Base-by-base conservation (phyloP, 2,888 invertebrate species). In the Ophion obscuratus region DNA sequence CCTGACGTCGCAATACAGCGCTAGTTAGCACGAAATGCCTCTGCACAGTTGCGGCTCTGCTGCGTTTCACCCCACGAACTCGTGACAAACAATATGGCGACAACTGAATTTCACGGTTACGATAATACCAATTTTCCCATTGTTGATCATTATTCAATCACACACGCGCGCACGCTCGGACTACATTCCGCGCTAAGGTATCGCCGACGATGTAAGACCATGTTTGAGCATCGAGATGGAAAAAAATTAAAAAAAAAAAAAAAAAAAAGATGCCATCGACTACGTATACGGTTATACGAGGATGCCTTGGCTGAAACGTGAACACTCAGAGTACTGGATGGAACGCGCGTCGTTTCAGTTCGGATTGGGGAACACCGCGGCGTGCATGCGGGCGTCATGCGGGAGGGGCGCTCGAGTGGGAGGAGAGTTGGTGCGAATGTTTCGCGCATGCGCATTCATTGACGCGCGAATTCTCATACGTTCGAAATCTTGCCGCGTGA, bases 81-180 rank as follows among this genome's bases (percentile, higher is more conserved):
- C 78, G 76, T 87, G 89, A 89, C 89, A 89, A 91, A 91, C 90
- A 93, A 92, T 91, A 92, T 92, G 92, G 92, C 91, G 90, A 88
- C 89, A 53, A 61, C 44, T 59, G 14, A 80, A 90, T 47, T 91
- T 90, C 89, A 89, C 89, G 64, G 79, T 66, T 71, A 47, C 89
- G 88, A 88, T 88, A 84, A 88, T 89, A 86, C 90, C 89, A 90
- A 92, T 92, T 92, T 91, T 89, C 90, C 89, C 90, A 90, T 90
- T 91, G 90, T 91, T 91, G 88, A 90, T 90, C 92, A 92, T 92
- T 88, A 89, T 90, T 90, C 70, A 77, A 62, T 79, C 85, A 77
- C 79, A 70, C 83, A 81, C 85, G 44, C 57, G 9, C n/a, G 20
- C 24, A 62, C 47, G 59, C 83, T 85, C 84, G 84, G 84, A 87